Evolutionary conservation across 2,888 invertebrate species (phyloP).

Genomic region (Hydropsyche betteni): DNA sequence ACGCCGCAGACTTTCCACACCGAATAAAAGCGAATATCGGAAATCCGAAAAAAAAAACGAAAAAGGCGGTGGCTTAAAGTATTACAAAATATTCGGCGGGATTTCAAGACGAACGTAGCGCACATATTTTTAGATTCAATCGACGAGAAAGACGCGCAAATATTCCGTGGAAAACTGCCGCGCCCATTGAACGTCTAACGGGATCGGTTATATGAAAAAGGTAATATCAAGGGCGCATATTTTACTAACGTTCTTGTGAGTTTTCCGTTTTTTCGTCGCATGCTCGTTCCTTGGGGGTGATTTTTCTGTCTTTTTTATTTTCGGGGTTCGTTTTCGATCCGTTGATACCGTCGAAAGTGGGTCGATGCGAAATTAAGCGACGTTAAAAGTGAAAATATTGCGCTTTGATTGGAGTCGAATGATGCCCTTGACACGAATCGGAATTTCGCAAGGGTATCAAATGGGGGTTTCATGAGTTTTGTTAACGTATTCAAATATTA

Average conservation of each 20-base stretch:
- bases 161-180: conserved; percentile 34
- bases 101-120: conserved; percentile 47
- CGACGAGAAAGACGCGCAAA: conserved; percentile 42
- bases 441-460: too few relatives aligned
- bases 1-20: conserved; percentile 37
- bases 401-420: too few relatives aligned
- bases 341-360: not conserved
- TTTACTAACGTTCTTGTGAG: conserved; percentile 7
- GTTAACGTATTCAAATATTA: too few relatives aligned
- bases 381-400: too few relatives aligned
- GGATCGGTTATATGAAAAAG: conserved; percentile 25
- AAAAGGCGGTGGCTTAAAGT: conserved; percentile 44
- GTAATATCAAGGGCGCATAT: conserved; percentile 25
- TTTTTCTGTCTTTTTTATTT: not conserved
- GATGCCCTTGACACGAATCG: too few relatives aligned
- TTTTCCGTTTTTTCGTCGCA: not conserved
- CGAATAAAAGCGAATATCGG: not conserved
- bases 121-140: conserved; percentile 45
- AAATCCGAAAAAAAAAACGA: too few relatives aligned
- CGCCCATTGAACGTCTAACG: conserved; percentile 22
- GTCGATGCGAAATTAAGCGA: conserved; percentile 3
- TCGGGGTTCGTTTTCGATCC: not conserved
- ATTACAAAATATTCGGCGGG: conserved; percentile 50
- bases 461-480: too few relatives aligned
- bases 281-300: too few relatives aligned